Conservation (phyloP, 2,888 invertebrate genomes). For the Eueremaeus valkanovi region DNA sequence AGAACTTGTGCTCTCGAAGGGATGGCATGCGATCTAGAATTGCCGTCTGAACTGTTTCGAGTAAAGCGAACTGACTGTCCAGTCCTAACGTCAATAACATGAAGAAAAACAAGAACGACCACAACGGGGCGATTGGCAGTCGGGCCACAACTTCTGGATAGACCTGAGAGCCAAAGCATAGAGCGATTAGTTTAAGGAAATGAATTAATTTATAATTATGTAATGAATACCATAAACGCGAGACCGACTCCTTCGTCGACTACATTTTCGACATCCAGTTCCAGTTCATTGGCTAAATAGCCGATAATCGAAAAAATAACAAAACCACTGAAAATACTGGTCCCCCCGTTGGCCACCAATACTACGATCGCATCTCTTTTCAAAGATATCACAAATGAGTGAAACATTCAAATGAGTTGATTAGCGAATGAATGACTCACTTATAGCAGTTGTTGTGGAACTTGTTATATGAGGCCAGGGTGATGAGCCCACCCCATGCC, state of each 20-base stretch:
- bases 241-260: slow-evolving; percentile 61
- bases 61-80: slow-evolving; percentile 58
- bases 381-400: not conserved
- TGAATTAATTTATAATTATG: no score
- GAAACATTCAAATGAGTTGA: not conserved
- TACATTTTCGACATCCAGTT: slow-evolving; percentile 66
- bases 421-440: not conserved
- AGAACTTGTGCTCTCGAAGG: slow-evolving; percentile 52
- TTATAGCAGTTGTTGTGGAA: slow-evolving; percentile 71
- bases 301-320: slow-evolving; percentile 78
- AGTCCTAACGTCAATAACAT: slow-evolving; percentile 71
- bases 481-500: slow-evolving; percentile 81
- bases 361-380: slow-evolving; percentile 36
- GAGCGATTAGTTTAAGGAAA: no score
- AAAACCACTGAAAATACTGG: slow-evolving; percentile 74
- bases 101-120: slow-evolving; percentile 75
- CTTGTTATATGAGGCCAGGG: slow-evolving; percentile 76
- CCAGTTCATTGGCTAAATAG: slow-evolving; percentile 70
- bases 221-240: slow-evolving; percentile 29
- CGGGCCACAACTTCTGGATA: slow-evolving; percentile 75
- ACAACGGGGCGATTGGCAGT: slow-evolving; percentile 71
- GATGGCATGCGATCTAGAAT: slow-evolving; percentile 57
- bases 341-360: slow-evolving; percentile 56
- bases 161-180: slow-evolving; percentile 54
- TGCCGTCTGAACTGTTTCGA: slow-evolving; percentile 59